These are phyloP conservation scores for Biston betularia DNA, from an alignment of 2,888 invertebrate genomes.

Conservation along the genomic window DNA sequence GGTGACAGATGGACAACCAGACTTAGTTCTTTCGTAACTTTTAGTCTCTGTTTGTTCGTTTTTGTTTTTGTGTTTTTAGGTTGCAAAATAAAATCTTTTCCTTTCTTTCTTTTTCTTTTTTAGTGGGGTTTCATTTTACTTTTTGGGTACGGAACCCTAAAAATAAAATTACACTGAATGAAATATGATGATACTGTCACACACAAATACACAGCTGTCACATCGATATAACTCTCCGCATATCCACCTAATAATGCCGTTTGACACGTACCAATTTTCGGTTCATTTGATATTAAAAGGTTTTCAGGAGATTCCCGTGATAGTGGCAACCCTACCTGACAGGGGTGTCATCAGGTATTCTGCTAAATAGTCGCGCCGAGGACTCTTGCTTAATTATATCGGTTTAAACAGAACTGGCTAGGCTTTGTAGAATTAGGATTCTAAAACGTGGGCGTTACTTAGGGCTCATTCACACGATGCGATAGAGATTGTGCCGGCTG, in stretches of 20 bases:
- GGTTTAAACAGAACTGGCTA: constrained; percentile 21
- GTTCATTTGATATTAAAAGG: constrained; percentile 86
- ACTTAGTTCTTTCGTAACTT: no score
- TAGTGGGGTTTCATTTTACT: no score
- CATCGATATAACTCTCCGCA: constrained; percentile 43
- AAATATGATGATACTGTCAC: constrained; percentile 25
- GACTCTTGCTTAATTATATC: constrained; percentile 32
- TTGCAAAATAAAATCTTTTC: no score
- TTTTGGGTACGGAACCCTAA: no score
- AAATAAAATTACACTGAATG: no score
- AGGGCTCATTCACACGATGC: neutral
- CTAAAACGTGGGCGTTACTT: neutral
- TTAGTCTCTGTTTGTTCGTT: no score
- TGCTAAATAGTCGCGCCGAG: constrained; percentile 33
- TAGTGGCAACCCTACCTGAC: constrained; percentile 40
- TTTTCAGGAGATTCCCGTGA: constrained; percentile 68
- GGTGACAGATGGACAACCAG: no score
- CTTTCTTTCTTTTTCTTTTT: no score
- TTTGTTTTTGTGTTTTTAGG: no score
- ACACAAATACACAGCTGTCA: constrained; percentile 29
- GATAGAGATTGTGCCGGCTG: no score
- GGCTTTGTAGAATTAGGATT: neutral
- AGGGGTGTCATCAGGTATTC: constrained; percentile 64
- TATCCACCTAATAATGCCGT: constrained; percentile 77
- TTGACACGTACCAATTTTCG: constrained; percentile 84